Evolutionary conservation across 2,113 vertebrate species (phyloP), one percentile per base, ranked within the genome.

Genomic region (Sander lucioperca): DNA sequence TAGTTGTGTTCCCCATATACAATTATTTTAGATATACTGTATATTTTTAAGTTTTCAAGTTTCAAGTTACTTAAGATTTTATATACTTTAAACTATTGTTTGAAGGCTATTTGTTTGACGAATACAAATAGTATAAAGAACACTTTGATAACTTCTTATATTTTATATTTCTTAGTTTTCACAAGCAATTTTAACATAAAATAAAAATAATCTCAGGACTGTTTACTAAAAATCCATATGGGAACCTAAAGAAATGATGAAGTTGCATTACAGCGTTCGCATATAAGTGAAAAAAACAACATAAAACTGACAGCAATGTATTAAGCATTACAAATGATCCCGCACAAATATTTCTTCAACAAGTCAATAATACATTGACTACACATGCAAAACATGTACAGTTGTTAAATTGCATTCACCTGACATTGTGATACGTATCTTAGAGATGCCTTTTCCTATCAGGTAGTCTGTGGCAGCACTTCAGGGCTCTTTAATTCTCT

Each of bases 341-440:
- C n/a, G n/a, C n/a, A n/a, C n/a, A n/a, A n/a, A n/a, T n/a, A n/a
- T n/a, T n/a, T n/a, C n/a, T 45, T 53, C 15, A 43, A 27, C 0
- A 83, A 15, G 2, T 59, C 16, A 30, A 19, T 2, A 53, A 23
- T 48, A 48, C 18, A 54, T 18, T 16, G 3, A 47, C 18, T 8
- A 15, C 6, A 43, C 16, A 45, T 13, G 39, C 4, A 36, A 47
- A 3, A 43, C 30, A 65, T 12, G 18, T 11, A 6, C 12, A 43
- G 19, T 18, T 59, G 2, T 74, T 76, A 33, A 71, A 89, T 58
- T 51, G 23, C 6, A 57, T 57, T 90, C 45, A 93, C 91, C 83
- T 83, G 80, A 3, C 87, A 91, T 91, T 67, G 1, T 74, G 48
- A 65, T 47, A 3, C 0, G 39, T 11, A 30, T 69, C 47, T 79